Conservation (phyloP, 2,797 vertebrate species). For the Parambassis ranga region DNA sequence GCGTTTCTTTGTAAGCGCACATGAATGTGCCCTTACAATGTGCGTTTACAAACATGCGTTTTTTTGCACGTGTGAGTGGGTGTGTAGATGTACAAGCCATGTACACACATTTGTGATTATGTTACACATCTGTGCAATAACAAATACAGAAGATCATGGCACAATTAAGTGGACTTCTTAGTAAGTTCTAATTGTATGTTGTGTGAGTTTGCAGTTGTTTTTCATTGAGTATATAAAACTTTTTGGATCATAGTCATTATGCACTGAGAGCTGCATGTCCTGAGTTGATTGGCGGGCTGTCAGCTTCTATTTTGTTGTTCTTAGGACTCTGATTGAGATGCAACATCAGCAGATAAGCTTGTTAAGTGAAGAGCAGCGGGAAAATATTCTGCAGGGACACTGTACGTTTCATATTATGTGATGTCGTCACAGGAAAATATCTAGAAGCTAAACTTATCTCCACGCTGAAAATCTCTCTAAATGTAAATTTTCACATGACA, state of each 20-base stretch:
- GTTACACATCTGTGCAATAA: neutral
- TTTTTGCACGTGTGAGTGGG: neutral
- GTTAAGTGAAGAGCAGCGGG: neutral
- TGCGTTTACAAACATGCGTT: too few relatives aligned
- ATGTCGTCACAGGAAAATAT: neutral
- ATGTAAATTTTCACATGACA: conserved; percentile 28
- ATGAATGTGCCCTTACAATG: too few relatives aligned
- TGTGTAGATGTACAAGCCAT: neutral
- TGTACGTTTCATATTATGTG: conserved; percentile 9
- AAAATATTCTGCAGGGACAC: neutral
- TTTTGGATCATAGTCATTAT: too few relatives aligned
- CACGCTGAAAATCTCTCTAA: conserved; percentile 26
- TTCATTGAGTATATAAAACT: too few relatives aligned
- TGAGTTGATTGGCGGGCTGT: conserved; percentile 11
- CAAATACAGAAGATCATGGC: neutral
- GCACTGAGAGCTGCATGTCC: conserved; percentile 13
- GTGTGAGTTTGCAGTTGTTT: too few relatives aligned
- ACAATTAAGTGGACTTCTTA: neutral
- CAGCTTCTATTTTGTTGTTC: conserved; percentile 18
- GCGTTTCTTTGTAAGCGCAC: neutral
- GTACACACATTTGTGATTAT: neutral
- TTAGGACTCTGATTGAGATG: conserved; percentile 1
- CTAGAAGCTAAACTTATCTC: neutral
- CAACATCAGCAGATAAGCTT: conserved; percentile 6
- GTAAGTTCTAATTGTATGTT: too few relatives aligned